These are phyloP conservation scores for Indicator indicator DNA, from an alignment of 2,113 vertebrate species.

Conservation along the genomic window DNA sequence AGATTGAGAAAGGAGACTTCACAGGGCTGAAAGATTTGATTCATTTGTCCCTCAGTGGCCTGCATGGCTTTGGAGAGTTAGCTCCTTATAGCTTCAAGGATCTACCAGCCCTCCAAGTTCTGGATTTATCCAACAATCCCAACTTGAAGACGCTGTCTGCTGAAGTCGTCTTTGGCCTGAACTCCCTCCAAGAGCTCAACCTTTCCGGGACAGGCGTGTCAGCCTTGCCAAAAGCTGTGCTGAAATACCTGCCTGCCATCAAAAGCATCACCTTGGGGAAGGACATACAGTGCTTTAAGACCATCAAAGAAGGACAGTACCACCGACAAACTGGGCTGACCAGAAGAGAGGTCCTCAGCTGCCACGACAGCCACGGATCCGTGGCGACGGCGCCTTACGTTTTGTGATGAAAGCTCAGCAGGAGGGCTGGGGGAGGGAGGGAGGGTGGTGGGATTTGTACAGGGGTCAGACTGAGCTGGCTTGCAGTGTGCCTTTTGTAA, in stretches of 20 bases:
- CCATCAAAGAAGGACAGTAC: slow-evolving; percentile 87
- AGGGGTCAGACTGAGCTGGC: slow-evolving; percentile 34
- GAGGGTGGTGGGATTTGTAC: neutral
- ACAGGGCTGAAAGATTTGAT: slow-evolving; percentile 82
- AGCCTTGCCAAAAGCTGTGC: slow-evolving; percentile 80
- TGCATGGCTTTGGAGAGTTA: slow-evolving; percentile 77
- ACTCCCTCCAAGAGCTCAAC: slow-evolving; percentile 90
- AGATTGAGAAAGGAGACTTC: slow-evolving; percentile 80
- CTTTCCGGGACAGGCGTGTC: slow-evolving; percentile 82
- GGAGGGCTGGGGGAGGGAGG: neutral
- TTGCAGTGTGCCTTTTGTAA: slow-evolving; percentile 69
- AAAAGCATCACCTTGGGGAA: slow-evolving; percentile 85
- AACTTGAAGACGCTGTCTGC: slow-evolving; percentile 77
- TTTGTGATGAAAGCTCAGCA: slow-evolving; percentile 58
- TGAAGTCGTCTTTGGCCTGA: slow-evolving; percentile 83
- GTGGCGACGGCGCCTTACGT: slow-evolving; percentile 46
- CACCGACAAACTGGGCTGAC: slow-evolving; percentile 84
- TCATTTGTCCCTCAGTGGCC: slow-evolving; percentile 86
- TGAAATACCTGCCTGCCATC: slow-evolving; percentile 86
- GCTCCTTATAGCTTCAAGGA: slow-evolving; percentile 80
- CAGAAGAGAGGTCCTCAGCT: slow-evolving; percentile 85
- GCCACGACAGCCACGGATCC: slow-evolving; percentile 61
- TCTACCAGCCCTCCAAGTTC: slow-evolving; percentile 85
- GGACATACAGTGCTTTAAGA: slow-evolving; percentile 85
- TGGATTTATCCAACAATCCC: slow-evolving; percentile 90